Percentiles rank a stretch among this genome's conserved stretches.
Conservation (phyloP, 2,888 invertebrate species). For the Plemyria rubiginata region DNA sequence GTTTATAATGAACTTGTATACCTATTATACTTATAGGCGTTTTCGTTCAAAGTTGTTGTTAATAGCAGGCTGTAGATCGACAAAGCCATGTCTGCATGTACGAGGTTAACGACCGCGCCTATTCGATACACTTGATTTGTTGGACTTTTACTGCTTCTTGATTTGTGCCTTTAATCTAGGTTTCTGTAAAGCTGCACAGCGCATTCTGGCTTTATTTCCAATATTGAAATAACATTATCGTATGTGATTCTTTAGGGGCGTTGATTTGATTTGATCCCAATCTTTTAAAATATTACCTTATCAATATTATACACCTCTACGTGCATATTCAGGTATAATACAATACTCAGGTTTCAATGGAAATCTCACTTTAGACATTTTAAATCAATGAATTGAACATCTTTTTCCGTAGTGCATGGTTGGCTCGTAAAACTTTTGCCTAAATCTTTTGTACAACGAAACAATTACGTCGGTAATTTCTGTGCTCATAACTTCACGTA, state of each 20-base stretch:
- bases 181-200: constrained; percentile 46
- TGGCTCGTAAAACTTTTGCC: constrained; percentile 2
- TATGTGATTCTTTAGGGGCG: neutral
- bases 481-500: constrained; percentile 16
- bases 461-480: constrained; percentile 17
- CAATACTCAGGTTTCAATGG: too few species aligned
- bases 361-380: too few species aligned
- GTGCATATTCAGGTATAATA: too few species aligned
- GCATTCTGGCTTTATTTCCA: constrained; percentile 30
- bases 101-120: constrained; percentile 66
- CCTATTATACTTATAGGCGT: constrained; percentile 16
- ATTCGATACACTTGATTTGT: constrained; percentile 69
- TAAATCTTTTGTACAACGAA: constrained; percentile 13
- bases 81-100: constrained; percentile 74
- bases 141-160: constrained; percentile 60
- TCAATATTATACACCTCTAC: neutral
- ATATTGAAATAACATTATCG: constrained; percentile 2
- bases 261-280: neutral
- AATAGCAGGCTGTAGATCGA: constrained; percentile 66
- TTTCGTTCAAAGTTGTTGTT: constrained; percentile 45
- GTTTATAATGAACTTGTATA: constrained; percentile 1
- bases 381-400: too few species aligned
- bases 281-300: neutral
- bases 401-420: neutral
- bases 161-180: constrained; percentile 54